phyloP scores from a whole-genome alignment of 2,113 vertebrate species.

The rabbit (Oryctolagus cuniculus) region DNA sequence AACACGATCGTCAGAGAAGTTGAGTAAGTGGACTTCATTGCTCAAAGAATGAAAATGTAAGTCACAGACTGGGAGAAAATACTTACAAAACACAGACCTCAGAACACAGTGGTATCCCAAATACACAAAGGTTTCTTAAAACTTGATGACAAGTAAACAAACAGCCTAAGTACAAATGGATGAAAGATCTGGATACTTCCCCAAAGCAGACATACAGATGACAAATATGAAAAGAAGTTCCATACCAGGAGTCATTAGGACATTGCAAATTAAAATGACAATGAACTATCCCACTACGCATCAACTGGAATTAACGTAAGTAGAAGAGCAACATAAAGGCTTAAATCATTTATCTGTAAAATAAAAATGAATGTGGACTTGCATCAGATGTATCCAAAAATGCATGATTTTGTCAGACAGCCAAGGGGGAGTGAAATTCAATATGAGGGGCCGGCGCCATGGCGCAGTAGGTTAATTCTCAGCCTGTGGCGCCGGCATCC shows the following conservation, averaged over 20 bases:
- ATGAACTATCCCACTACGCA: neutral
- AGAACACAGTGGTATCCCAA: neutral
- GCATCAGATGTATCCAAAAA: neutral
- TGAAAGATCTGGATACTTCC: neutral
- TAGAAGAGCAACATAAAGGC: neutral
- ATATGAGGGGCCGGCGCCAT: no score
- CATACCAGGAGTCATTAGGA: neutral
- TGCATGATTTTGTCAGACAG: neutral
- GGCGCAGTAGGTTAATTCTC: no score
- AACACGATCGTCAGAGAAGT: neutral
- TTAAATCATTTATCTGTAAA: neutral
- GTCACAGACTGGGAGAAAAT: no score
- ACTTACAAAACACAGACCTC: neutral
- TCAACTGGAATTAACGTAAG: neutral
- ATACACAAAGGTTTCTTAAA: constrained; percentile 8
- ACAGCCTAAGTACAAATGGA: neutral
- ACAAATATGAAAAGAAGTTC: neutral
- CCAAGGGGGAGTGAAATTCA: neutral
- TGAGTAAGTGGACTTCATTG: neutral
- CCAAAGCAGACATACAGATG: neutral
- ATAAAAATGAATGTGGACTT: neutral
- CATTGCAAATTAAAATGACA: neutral
- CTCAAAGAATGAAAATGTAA: no score
- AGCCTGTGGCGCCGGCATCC: no score
- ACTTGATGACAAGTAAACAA: constrained; percentile 1